Evolutionary conservation across 2,113 vertebrate species (phyloP), one percentile per base, ranked within the genome.

Genomic region (Solea solea): DNA sequence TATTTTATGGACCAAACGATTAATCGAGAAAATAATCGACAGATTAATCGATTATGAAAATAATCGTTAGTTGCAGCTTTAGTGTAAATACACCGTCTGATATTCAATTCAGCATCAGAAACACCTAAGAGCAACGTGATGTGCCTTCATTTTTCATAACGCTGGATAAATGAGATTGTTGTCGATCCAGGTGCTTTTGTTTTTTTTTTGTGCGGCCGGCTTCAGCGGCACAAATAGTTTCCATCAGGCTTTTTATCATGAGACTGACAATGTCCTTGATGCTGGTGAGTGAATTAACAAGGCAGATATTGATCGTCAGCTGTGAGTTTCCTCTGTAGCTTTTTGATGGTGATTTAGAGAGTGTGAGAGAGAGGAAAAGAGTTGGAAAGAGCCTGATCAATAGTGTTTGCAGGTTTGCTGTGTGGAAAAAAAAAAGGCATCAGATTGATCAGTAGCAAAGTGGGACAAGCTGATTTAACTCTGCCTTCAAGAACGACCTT

Each of bases 271-370:
- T 67, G 84, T 87, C 87, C 86, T 87, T 84, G 86, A 88, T 87
- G 74, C 64, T 13, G 69, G 83, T 70, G 78, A 84, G 85, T 86
- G 86, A 89, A 90, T 90, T 90, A 90, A 89, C 81, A 85, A 88
- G 83, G 73, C 87, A 62, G 54, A 53, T 84, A 88, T 91, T 1
- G 90, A 91, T 89, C 69, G 27, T 41, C 53, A 5, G 70, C 78
- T 69, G 71, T 5, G n/a, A 82, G 81, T 87, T 91, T 89, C 83
- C 87, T 82, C 78, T 83, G 70, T 74, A 80, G 84, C 73, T 82
- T 82, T 88, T 82, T 82, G 80, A 87, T 82, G 83, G 80, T 80
- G 82, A 86, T 86, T 81, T 72, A 85, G 64, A 74, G 83, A 67
- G 88, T 16, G 76, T 65, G 86, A 51, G 81, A 60, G 72, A 67